Conservation (phyloP, 23 tunicate genomes). For the Trididemnum miniatum region DNA sequence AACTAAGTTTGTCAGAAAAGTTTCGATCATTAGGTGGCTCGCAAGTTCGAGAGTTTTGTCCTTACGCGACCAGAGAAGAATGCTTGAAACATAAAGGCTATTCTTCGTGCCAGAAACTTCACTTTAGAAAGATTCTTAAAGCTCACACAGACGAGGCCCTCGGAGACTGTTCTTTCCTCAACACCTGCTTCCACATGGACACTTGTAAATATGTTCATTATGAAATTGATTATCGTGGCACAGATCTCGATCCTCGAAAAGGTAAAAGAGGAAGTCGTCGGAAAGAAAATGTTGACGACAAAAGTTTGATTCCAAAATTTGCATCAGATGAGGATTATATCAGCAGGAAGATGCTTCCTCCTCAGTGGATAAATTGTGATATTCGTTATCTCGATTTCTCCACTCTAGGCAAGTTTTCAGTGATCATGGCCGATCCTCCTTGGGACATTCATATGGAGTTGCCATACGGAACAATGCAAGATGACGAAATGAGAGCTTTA, state of each 20-base stretch:
- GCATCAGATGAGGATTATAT: slow-evolving; percentile 77
- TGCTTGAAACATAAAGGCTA: slow-evolving; percentile 66
- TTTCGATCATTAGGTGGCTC: slow-evolving; percentile 84
- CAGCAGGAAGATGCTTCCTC: slow-evolving; percentile 82
- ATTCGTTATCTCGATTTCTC: slow-evolving; percentile 90
- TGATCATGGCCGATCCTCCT: slow-evolving; percentile 99
- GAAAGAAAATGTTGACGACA: slow-evolving; percentile 4
- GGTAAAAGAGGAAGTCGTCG: background rate
- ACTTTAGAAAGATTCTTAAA: slow-evolving; percentile 93
- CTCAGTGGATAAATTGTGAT: slow-evolving; percentile 97
- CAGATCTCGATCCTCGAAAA: slow-evolving; percentile 78
- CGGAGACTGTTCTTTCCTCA: slow-evolving; percentile 98
- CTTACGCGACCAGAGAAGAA: slow-evolving; percentile 79
- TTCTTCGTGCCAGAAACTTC: slow-evolving; percentile 82
- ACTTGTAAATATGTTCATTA: slow-evolving; percentile 99
- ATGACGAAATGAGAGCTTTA: slow-evolving; percentile 86
- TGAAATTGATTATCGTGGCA: slow-evolving; percentile 94
- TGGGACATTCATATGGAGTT: slow-evolving; percentile 99
- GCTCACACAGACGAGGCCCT: slow-evolving; percentile 95
- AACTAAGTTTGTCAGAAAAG: slow-evolving; percentile 74
- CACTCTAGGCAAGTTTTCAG: slow-evolving; percentile 93
- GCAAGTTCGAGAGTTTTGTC: slow-evolving; percentile 94
- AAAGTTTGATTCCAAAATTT: slow-evolving; percentile 43
- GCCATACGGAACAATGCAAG: slow-evolving; percentile 99
- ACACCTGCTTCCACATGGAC: slow-evolving; percentile 99